Percentiles rank a stretch among this genome's conserved stretches.
phyloP scores from a whole-genome alignment of 2,113 vertebrate species.

The Tragelaphus buxtoni region DNA sequence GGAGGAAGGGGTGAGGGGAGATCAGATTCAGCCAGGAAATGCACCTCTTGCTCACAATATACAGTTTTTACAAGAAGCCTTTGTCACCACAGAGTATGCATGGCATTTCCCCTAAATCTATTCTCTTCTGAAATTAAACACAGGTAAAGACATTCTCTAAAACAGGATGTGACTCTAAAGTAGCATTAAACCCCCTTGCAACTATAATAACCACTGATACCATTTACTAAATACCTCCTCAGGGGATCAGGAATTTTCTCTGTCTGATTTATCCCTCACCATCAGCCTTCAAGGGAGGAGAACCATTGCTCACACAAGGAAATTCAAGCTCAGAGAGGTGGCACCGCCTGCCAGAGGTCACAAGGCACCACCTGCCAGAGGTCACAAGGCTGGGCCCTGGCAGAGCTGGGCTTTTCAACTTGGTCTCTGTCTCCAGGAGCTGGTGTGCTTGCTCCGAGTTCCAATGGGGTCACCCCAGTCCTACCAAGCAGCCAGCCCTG shows the following conservation, averaged over 20 bases:
- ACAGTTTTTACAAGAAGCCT: not conserved
- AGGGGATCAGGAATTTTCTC: not conserved
- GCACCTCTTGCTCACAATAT: not conserved
- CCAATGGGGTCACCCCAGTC: not conserved
- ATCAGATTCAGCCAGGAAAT: not conserved
- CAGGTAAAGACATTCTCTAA: not conserved
- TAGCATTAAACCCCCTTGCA: not conserved
- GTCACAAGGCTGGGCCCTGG: not conserved
- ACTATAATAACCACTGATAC: not conserved
- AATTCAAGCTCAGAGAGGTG: not conserved
- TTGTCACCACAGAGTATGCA: not conserved
- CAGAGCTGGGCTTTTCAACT: not conserved
- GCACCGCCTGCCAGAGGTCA: not conserved
- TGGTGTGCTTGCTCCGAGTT: not conserved
- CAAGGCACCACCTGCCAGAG: not conserved
- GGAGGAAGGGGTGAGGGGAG: not conserved
- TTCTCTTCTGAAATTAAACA: slow-evolving; percentile 1
- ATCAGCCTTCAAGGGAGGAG: not conserved
- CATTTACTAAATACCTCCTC: not conserved
- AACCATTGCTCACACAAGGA: not conserved
- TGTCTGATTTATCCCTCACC: not conserved
- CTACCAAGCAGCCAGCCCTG: not conserved
- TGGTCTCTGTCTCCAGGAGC: not conserved
- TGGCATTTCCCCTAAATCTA: not conserved
- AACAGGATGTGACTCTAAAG: not conserved